Conservation (phyloP, 2,888 invertebrate genomes). For the Agrenia bidenticulata region DNA sequence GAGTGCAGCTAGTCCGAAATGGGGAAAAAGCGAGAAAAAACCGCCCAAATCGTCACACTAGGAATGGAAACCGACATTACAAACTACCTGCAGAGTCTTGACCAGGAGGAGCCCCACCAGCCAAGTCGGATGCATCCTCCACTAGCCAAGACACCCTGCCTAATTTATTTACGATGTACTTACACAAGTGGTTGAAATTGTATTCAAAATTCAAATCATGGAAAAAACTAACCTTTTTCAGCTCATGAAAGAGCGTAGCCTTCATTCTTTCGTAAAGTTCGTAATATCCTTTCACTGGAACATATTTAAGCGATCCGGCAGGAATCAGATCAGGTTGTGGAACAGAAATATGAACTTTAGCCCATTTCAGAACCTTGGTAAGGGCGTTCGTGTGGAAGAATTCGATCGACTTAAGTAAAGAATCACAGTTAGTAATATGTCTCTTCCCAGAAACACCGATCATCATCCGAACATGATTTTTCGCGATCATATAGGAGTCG, state of each 20-base stretch:
- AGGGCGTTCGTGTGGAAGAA: constrained; percentile 65
- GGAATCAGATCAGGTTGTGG: constrained; percentile 20
- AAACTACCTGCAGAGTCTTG: too few species aligned
- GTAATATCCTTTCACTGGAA: constrained; percentile 70
- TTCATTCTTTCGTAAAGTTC: constrained; percentile 72
- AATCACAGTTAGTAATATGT: background rate
- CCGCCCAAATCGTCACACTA: too few species aligned
- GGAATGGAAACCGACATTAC: too few species aligned
- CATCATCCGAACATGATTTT: background rate
- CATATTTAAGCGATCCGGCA: constrained; percentile 64
- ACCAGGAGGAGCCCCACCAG: too few species aligned
- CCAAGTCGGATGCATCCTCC: too few species aligned
- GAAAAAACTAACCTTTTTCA: constrained; percentile 70
- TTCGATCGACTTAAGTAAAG: constrained; percentile 46
- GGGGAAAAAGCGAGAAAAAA: too few species aligned
- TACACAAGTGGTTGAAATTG: too few species aligned
- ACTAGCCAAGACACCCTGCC: too few species aligned
- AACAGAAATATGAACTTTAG: constrained; percentile 53
- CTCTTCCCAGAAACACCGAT: background rate
- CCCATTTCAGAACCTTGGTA: constrained; percentile 67
- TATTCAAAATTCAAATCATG: too few species aligned
- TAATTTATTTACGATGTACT: too few species aligned
- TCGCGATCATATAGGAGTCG: background rate
- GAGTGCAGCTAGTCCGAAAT: too few species aligned
- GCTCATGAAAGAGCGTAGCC: constrained; percentile 71